These are phyloP conservation scores for Thysanoteuthis rhombus DNA, from an alignment of 2,888 invertebrate species.

Conservation along the genomic window DNA sequence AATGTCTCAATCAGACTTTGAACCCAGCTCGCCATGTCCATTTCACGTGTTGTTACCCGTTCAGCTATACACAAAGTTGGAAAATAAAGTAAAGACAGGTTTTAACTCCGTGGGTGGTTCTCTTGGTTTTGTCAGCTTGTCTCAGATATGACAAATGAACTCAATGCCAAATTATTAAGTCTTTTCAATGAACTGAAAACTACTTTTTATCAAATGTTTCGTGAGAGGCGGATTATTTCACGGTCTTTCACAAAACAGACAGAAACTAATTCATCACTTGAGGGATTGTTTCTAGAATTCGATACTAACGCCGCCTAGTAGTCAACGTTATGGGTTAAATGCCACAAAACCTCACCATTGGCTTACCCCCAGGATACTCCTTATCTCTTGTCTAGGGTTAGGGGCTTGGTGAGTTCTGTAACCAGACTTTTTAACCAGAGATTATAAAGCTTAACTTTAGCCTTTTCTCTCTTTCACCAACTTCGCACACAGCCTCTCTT, in stretches of 20 bases:
- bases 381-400: neutral
- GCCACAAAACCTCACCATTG: neutral
- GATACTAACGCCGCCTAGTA: neutral
- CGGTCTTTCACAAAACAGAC: neutral
- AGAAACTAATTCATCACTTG: neutral
- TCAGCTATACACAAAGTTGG: too few relatives aligned
- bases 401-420: neutral
- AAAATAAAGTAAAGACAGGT: too few relatives aligned
- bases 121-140: neutral
- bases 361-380: neutral
- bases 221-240: neutral
- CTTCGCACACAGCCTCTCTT: neutral
- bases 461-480: neutral
- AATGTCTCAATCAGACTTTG: too few relatives aligned
- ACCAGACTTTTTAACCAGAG: neutral
- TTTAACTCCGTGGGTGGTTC: too few relatives aligned
- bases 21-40: too few relatives aligned
- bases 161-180: neutral
- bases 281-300: neutral
- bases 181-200: neutral
- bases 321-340: neutral
- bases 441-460: neutral
- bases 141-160: neutral
- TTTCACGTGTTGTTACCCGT: too few relatives aligned
- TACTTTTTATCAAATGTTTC: neutral